A percentile compares a stretch with the other conserved stretches of the same genome.
Conservation (phyloP, 2,888 invertebrate species). For the Blera fallax region DNA sequence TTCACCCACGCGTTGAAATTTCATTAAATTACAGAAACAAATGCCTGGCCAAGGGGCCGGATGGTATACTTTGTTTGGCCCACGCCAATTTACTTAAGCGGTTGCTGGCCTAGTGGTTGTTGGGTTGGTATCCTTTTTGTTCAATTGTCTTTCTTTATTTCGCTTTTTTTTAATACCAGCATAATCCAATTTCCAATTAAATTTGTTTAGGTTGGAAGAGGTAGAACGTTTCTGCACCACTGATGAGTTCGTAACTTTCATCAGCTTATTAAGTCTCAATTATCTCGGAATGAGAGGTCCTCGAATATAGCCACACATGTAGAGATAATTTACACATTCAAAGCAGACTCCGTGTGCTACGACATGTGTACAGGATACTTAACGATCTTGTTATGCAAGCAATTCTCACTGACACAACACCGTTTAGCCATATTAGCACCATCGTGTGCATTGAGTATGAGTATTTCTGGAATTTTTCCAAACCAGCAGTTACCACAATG, state of each 20-base stretch:
- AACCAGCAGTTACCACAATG: conserved; percentile 13
- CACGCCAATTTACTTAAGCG: not conserved
- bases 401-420: conserved; percentile 11
- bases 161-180: not conserved
- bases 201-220: not conserved
- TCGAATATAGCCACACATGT: no score
- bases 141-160: not conserved
- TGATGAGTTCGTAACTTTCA: not conserved
- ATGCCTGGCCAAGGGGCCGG: not conserved
- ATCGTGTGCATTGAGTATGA: not conserved
- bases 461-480: conserved; percentile 32
- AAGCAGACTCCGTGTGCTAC: not conserved
- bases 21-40: conserved; percentile 20
- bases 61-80: not conserved
- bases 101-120: not conserved
- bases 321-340: conserved; percentile 2
- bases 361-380: conserved; percentile 25
- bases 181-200: conserved; percentile 10
- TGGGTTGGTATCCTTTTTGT: not conserved
- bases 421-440: conserved; percentile 27
- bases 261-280: conserved; percentile 35
- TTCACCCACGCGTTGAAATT: conserved; percentile 17
- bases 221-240: not conserved
- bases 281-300: not conserved
- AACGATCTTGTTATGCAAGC: conserved; percentile 25